Percentiles rank a stretch among this genome's conserved stretches.
These are phyloP conservation scores for Ernsta delagoae DNA, from an alignment of 2,888 invertebrate species.

Conservation along the genomic window DNA sequence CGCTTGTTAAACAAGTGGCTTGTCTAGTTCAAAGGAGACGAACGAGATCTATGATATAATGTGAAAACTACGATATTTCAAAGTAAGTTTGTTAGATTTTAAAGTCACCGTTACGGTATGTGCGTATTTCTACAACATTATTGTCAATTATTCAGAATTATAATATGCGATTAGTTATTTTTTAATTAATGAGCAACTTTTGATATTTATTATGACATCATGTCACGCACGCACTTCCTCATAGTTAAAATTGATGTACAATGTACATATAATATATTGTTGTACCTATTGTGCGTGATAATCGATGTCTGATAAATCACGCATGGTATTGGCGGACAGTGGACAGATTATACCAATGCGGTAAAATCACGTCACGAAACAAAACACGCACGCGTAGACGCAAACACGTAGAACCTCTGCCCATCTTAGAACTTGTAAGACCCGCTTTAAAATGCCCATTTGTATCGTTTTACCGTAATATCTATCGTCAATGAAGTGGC, in stretches of 20 bases:
- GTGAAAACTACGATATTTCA: not conserved
- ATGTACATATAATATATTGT: not conserved
- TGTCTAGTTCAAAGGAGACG: conserved; percentile 18
- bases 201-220: not conserved
- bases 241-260: too few relatives aligned
- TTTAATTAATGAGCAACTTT: not conserved
- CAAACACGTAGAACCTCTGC: too few relatives aligned
- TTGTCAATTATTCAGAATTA: too few relatives aligned
- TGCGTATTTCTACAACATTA: too few relatives aligned
- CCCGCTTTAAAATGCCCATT: too few relatives aligned
- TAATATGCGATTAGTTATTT: too few relatives aligned
- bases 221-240: not conserved
- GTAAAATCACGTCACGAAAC: not conserved
- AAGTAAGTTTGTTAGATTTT: too few relatives aligned
- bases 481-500: too few relatives aligned
- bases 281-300: not conserved
- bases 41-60: not conserved
- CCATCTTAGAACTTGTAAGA: too few relatives aligned
- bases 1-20: conserved; percentile 11
- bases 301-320: not conserved
- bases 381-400: not conserved
- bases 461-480: too few relatives aligned
- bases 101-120: too few relatives aligned
- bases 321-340: not conserved
- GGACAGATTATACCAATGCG: not conserved